Evolutionary conservation across 2,888 invertebrate species (phyloP).

Genomic region (Hemistola chrysoprasaria): DNA sequence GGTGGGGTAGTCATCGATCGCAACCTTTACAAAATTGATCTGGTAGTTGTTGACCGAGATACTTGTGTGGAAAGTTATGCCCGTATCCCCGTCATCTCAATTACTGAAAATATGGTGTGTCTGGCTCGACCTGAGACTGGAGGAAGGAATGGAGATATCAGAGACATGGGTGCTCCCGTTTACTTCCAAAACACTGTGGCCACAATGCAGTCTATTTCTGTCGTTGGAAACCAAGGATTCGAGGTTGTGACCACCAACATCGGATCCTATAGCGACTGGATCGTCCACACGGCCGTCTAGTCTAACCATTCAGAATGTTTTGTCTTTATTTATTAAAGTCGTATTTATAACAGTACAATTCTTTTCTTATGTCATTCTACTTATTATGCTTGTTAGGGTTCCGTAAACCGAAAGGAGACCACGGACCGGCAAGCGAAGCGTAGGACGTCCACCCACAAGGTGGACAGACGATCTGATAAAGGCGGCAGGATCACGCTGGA

Average conservation of each 20-base stretch:
- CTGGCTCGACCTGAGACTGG: constrained; percentile 4
- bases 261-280: constrained; percentile 14
- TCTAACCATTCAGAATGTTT: constrained; percentile 4
- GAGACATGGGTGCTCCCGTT: constrained; percentile 12
- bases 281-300: constrained; percentile 11
- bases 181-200: constrained; percentile 8
- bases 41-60: neutral
- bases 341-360: too few species aligned
- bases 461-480: too few species aligned
- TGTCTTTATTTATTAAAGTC: constrained; percentile 6
- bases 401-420: too few species aligned
- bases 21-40: constrained; percentile 9
- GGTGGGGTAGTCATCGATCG: constrained; percentile 6
- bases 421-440: too few species aligned
- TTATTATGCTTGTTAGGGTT: too few species aligned
- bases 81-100: neutral
- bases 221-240: constrained; percentile 12
- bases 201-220: neutral
- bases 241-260: constrained; percentile 6
- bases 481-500: too few species aligned
- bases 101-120: constrained; percentile 4
- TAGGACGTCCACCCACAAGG: too few species aligned
- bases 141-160: constrained; percentile 14
- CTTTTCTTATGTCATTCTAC: too few species aligned
- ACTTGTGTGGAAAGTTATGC: constrained; percentile 5